phyloP scores from a whole-genome alignment of 2,888 invertebrate genomes.

The Gandaritis pyraliata region DNA sequence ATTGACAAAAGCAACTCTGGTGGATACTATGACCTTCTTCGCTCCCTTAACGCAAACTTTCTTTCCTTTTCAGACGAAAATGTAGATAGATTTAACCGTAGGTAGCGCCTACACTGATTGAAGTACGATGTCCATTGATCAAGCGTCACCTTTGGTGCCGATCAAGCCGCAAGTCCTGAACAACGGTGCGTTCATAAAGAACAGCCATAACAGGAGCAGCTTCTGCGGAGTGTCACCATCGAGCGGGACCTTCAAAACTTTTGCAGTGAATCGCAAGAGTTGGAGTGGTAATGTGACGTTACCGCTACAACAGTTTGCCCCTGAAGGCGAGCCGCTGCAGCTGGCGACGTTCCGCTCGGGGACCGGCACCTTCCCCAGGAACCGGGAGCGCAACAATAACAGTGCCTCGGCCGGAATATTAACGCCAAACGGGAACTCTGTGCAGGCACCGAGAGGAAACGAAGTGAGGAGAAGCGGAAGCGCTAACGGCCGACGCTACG shows the following conservation, averaged over 20 bases:
- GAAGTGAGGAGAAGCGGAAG: conserved; percentile 81
- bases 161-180: conserved; percentile 82
- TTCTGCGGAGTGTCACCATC: conserved; percentile 81
- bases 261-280: conserved; percentile 81
- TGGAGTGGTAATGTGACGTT: conserved; percentile 83
- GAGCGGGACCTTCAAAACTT: conserved; percentile 79
- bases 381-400: conserved; percentile 80
- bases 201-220: conserved; percentile 82
- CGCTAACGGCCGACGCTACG: conserved; percentile 82
- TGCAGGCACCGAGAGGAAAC: conserved; percentile 80
- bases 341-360: conserved; percentile 80
- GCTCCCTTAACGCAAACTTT: conserved; percentile 59
- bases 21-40: conserved; percentile 52
- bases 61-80: conserved; percentile 80
- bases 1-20: conserved; percentile 60
- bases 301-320: conserved; percentile 77
- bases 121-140: conserved; percentile 82
- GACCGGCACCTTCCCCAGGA: conserved; percentile 80
- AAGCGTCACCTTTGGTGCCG: conserved; percentile 81
- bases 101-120: conserved; percentile 64
- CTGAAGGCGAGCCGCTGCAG: conserved; percentile 73
- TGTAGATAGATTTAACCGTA: conserved; percentile 75
- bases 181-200: conserved; percentile 81
- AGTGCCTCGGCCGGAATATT: conserved; percentile 76
- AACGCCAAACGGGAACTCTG: conserved; percentile 81